These are phyloP conservation scores for Grapholita molesta DNA, from an alignment of 1,140 invertebrate genomes.

Conservation along the genomic window DNA sequence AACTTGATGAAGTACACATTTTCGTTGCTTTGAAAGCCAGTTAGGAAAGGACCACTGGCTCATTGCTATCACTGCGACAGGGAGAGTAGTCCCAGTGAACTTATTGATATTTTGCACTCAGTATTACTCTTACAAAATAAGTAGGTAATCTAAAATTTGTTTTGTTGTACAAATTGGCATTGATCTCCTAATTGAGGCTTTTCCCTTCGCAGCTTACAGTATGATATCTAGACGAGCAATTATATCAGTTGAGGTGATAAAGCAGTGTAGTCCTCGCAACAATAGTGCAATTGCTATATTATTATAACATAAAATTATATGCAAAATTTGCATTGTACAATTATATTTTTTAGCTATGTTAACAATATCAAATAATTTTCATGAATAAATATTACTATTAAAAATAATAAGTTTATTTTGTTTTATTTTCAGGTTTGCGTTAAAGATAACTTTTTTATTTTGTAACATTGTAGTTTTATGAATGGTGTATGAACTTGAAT, in stretches of 20 bases:
- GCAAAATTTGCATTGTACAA: slow-evolving; percentile 74
- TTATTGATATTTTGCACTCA: slow-evolving; percentile 69
- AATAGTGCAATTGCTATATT: slow-evolving; percentile 76
- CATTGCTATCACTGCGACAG: background rate
- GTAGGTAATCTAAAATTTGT: slow-evolving; percentile 59
- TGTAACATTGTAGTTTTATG: background rate
- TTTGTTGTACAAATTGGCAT: slow-evolving; percentile 50
- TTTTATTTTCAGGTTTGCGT: slow-evolving; percentile 56
- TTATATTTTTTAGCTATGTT: slow-evolving; percentile 76
- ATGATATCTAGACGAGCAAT: slow-evolving; percentile 48
- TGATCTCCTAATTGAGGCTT: slow-evolving; percentile 66
- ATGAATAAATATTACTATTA: slow-evolving; percentile 72
- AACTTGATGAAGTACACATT: background rate
- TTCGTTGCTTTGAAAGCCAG: background rate
- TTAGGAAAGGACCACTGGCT: background rate
- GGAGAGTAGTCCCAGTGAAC: slow-evolving; percentile 62
- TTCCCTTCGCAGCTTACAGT: slow-evolving; percentile 46
- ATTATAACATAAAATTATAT: slow-evolving; percentile 70
- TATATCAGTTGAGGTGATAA: slow-evolving; percentile 58
- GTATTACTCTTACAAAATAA: slow-evolving; percentile 67
- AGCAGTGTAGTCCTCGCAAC: slow-evolving; percentile 74
- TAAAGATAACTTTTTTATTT: slow-evolving; percentile 23
- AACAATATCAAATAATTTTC: slow-evolving; percentile 72
- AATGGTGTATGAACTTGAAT: slow-evolving; percentile 1
- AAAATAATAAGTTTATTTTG: slow-evolving; percentile 69